A percentile compares a stretch with the other conserved stretches of the same genome.
Conservation (phyloP, 2,797 vertebrate species). For the Sebastes trivittatus region DNA sequence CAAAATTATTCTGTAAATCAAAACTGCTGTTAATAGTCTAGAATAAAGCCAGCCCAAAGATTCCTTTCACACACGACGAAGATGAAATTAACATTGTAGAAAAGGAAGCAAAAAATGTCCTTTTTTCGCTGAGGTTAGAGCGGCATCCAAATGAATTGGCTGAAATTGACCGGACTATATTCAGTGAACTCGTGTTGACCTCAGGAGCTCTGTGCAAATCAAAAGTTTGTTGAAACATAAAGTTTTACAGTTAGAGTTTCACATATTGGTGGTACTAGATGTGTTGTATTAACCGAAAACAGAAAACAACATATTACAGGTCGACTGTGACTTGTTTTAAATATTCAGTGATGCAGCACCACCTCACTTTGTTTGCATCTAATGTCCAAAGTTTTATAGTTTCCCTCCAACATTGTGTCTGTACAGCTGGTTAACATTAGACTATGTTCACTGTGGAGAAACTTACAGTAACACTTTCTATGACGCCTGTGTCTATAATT, state of each 20-base stretch:
- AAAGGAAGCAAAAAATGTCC: neutral
- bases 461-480: neutral
- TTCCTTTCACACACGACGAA: neutral
- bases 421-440: neutral
- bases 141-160: slow-evolving; percentile 2
- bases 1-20: neutral
- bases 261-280: neutral
- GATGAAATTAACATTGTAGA: neutral
- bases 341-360: neutral
- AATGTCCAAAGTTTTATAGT: neutral
- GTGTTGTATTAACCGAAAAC: neutral
- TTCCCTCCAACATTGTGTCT: neutral
- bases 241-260: neutral
- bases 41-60: neutral
- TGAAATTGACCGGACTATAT: neutral
- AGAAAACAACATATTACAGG: neutral
- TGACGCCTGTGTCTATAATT: too few relatives aligned
- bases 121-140: neutral
- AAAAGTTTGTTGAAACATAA: neutral
- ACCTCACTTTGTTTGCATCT: neutral
- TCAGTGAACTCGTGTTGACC: slow-evolving; percentile 4
- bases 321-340: neutral
- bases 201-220: neutral
- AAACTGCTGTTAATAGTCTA: neutral
- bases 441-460: neutral